A percentile compares a stretch with the other conserved stretches of the same genome.
Conservation (phyloP, 1,140 invertebrate genomes). For the Zaprionus ghesquierei region DNA sequence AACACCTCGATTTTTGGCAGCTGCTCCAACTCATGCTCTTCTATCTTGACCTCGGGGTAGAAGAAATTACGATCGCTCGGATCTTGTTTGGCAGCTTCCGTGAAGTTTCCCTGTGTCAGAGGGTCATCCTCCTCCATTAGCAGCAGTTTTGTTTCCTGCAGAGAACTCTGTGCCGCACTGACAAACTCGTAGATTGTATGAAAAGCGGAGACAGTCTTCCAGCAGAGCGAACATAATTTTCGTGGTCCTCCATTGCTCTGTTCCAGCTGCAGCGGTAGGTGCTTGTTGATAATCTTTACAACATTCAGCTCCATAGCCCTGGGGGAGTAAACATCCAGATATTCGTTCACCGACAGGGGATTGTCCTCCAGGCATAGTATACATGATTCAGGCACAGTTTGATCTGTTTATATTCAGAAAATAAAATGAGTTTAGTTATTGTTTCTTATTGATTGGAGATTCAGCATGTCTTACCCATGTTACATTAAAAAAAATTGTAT, state of each 20-base stretch:
- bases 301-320: constrained; percentile 43
- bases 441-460: not conserved
- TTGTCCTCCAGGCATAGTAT: constrained; percentile 66
- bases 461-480: constrained; percentile 26
- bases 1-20: constrained; percentile 75
- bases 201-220: constrained; percentile 66
- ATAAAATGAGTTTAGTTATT: not conserved
- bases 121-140: constrained; percentile 67
- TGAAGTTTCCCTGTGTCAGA: constrained; percentile 41
- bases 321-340: constrained; percentile 47
- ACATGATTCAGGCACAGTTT: constrained; percentile 27
- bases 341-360: constrained; percentile 25
- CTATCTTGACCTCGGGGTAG: constrained; percentile 73
- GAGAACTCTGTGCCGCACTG: constrained; percentile 56
- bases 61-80: constrained; percentile 49
- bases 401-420: constrained; percentile 4
- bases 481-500: constrained; percentile 18
- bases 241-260: constrained; percentile 28
- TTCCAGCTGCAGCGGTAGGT: constrained; percentile 49
- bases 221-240: constrained; percentile 63
- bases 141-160: constrained; percentile 53
- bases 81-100: constrained; percentile 29
- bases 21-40: constrained; percentile 73
- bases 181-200: constrained; percentile 70
- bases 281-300: constrained; percentile 53